Percentiles rank a stretch among this genome's conserved stretches.
Evolutionary conservation across 2,888 invertebrate genomes (phyloP).

Genomic region (Hyposoter dolosus): DNA sequence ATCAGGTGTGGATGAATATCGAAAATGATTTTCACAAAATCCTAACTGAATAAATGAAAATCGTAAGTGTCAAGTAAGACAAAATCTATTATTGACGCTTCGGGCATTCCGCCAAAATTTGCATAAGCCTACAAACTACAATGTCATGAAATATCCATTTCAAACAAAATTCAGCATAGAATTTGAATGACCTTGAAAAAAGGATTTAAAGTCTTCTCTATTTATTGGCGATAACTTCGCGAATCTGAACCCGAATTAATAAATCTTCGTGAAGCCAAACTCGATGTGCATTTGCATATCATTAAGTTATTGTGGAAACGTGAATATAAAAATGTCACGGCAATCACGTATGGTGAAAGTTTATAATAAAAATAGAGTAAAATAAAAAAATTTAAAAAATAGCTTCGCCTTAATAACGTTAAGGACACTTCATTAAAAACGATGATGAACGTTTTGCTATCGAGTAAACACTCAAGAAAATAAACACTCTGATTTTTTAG

Average conservation of each 20-base stretch:
- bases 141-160: conserved; percentile 5
- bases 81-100: conserved; percentile 21
- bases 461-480: not conserved
- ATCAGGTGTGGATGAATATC: conserved; percentile 13
- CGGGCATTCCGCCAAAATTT: not conserved
- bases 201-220: not conserved
- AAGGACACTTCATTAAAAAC: not conserved
- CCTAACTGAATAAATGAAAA: conserved; percentile 35
- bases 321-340: not conserved
- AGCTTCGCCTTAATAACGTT: not conserved
- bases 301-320: not conserved
- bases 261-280: not conserved
- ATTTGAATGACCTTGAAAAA: not conserved
- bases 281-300: not conserved
- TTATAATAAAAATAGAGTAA: not conserved
- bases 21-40: conserved; percentile 9
- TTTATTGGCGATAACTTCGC: not conserved
- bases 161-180: not conserved
- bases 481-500: not conserved
- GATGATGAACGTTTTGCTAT: not conserved
- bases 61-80: conserved; percentile 1
- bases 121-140: conserved; percentile 6
- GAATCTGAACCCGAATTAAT: not conserved
- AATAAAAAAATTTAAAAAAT: not conserved
- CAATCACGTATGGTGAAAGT: not conserved